Base-by-base conservation (phyloP, 1,140 invertebrate genomes). In the Bombus consobrinus region DNA sequence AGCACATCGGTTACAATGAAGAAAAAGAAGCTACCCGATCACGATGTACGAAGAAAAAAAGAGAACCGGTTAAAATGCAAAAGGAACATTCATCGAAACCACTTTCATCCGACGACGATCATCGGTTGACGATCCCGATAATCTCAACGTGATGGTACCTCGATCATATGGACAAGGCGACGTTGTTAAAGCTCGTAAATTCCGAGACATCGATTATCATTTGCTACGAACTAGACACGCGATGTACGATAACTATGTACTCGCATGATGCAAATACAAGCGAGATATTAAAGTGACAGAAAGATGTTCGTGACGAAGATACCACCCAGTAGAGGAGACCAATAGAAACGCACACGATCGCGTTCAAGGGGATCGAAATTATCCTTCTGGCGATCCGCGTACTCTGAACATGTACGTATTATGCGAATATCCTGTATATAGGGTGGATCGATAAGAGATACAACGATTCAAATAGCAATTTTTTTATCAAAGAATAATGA, bases 141-240 rank as follows among this genome's bases (percentile, higher is more conserved):
- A 82, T 82, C 57, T 72, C 18, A 5, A 18, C 4, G 9, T 8
- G 8, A 64, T 22, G 13, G 6, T 32, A 13, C 25, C 5, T 39
- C 57, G 79, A 43, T 53, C 37, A 72, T 34, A 47, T 64, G 75
- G 37, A 18, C 37, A 73, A 81, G 57, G 43, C 53, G 69, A 74
- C 71, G 71, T 82, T 74, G 73, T 82, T 82, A 74, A 74, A 82
- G 41, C 41, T 64, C 80, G 41, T 82, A 82, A 82, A 82, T 82
- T 64, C 8, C 22, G 25, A 37, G 57, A 41, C 80, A 82, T 82
- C 57, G 71, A 82, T 82, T 82, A 82, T 32, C 71, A 47, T 43
- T 71, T 13, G 6, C n/a, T 13, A 10, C 53, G 25, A 39, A 1
- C 25, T 8, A 43, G 25, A 71, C 66, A 71, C 66, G 53, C 71